phyloP scores from a whole-genome alignment of 2,888 invertebrate genomes.

The Candidula unifasciata region DNA sequence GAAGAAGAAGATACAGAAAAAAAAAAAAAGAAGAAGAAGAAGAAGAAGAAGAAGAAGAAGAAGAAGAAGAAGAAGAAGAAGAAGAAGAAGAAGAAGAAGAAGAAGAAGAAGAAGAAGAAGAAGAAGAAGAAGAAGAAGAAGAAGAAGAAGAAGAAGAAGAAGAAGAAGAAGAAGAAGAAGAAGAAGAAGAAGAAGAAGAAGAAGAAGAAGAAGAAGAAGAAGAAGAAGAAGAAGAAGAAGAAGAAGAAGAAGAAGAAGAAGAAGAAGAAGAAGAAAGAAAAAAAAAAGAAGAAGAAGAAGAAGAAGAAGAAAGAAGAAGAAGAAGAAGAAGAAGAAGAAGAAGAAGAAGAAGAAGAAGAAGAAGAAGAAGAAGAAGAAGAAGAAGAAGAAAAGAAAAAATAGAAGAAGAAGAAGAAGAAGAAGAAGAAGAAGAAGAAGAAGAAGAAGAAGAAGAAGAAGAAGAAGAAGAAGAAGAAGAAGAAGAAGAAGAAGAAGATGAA shows the following conservation, averaged over 20 bases:
- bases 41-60: neutral
- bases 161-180: neutral
- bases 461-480: neutral
- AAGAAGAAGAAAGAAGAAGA: neutral
- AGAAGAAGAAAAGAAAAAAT: neutral
- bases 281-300: neutral
- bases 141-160: slow-evolving; percentile 1
- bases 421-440: neutral
- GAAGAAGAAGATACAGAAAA: no score
- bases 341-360: neutral
- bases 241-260: neutral
- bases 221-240: neutral
- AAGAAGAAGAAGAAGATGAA: no score
- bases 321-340: neutral
- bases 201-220: slow-evolving; percentile 1
- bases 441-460: neutral
- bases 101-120: slow-evolving; percentile 1
- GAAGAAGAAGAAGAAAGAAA: slow-evolving; percentile 5
- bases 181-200: neutral
- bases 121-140: neutral
- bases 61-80: neutral
- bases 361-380: slow-evolving; percentile 15
- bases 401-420: slow-evolving; percentile 11
- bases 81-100: slow-evolving; percentile 1
- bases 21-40: neutral